A percentile compares a stretch with the other conserved stretches of the same genome.
Conservation (phyloP, 2,113 vertebrate genomes). For the Brienomyrus brachyistius region DNA sequence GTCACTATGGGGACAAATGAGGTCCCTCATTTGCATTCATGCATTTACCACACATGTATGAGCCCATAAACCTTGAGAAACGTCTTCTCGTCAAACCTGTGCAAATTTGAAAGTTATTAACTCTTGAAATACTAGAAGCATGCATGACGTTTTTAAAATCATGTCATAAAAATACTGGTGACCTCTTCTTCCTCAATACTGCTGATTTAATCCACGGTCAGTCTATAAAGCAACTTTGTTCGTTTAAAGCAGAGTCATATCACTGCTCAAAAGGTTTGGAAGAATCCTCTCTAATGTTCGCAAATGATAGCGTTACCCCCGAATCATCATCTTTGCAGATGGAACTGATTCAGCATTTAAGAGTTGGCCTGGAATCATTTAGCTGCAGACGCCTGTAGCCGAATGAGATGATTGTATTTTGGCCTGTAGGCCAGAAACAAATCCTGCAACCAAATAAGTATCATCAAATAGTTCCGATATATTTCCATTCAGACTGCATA, state of each 20-base stretch:
- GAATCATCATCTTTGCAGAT: conserved; percentile 13
- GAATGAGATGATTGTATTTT: neutral
- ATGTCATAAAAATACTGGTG: neutral
- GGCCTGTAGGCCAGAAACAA: neutral
- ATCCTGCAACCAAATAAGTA: conserved; percentile 2
- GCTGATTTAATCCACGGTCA: neutral
- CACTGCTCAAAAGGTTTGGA: neutral
- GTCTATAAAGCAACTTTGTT: neutral
- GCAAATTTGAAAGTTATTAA: conserved; percentile 5
- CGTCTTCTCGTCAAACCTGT: neutral
- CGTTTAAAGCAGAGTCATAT: neutral
- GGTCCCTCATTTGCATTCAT: neutral
- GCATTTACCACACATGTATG: neutral
- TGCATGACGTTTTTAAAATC: neutral
- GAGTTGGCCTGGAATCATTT: conserved; percentile 13
- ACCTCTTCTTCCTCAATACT: neutral
- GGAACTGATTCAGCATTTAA: conserved; percentile 3
- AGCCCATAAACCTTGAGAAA: neutral
- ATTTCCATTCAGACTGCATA: neutral
- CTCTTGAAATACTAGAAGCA: neutral
- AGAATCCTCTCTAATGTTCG: neutral
- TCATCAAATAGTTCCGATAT: neutral
- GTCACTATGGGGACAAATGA: neutral
- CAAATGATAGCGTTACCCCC: neutral
- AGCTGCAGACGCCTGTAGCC: neutral